Evolutionary conservation across 2,113 vertebrate genomes (phyloP).

Genomic region (Zosterops hypoxanthus): DNA sequence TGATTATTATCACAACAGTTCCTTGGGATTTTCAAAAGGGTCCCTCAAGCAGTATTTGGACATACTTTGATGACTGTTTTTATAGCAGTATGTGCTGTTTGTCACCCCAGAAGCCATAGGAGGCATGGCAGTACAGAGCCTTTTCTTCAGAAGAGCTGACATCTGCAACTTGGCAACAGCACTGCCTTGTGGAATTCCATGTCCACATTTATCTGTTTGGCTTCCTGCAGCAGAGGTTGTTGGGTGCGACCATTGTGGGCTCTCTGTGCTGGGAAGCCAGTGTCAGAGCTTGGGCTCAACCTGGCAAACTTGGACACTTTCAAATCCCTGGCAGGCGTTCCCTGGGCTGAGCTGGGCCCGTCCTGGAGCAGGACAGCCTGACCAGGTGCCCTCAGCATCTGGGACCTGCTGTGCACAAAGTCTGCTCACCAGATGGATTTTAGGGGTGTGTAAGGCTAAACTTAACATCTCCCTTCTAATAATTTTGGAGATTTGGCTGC

Average conservation of each 20-base stretch:
- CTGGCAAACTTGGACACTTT: not conserved
- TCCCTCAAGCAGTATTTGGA: not conserved
- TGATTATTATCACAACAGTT: not conserved
- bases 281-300: not conserved
- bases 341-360: not conserved
- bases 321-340: rapidly evolving
- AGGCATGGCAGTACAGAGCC: not conserved
- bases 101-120: not conserved
- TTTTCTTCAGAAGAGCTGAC: not conserved
- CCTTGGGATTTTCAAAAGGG: not conserved
- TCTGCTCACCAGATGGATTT: not conserved
- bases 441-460: not conserved
- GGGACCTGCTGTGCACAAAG: not conserved
- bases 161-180: not conserved
- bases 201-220: not conserved
- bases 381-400: not conserved
- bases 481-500: not conserved
- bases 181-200: not conserved
- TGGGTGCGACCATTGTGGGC: not conserved
- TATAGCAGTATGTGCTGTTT: not conserved
- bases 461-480: not conserved
- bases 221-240: not conserved
- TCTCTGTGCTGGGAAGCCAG: not conserved
- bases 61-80: not conserved
- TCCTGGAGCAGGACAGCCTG: not conserved